phyloP scores from a whole-genome alignment of 2,888 invertebrate species.

The Apocheima hispidaria region DNA sequence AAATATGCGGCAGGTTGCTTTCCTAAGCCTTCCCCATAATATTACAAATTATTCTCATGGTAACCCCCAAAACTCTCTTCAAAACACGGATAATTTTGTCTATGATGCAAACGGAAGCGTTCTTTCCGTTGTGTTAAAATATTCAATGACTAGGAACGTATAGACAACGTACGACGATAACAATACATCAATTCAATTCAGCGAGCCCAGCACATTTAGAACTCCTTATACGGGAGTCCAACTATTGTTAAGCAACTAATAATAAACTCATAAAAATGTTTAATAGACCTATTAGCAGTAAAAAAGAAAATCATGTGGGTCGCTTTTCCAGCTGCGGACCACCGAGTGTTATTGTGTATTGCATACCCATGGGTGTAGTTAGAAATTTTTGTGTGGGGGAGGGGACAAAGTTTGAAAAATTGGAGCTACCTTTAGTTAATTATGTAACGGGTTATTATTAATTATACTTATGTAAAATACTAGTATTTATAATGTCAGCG shows the following conservation, averaged over 20 bases:
- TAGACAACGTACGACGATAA: conserved; percentile 13
- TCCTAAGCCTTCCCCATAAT: background rate
- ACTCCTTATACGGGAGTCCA: conserved; percentile 8
- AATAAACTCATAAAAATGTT: conserved; percentile 32
- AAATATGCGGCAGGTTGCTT: too few species aligned
- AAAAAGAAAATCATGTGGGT: conserved; percentile 24
- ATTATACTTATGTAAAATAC: too few species aligned
- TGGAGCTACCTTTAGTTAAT: too few species aligned
- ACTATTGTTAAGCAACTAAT: conserved; percentile 25
- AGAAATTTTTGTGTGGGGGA: too few species aligned
- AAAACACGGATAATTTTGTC: background rate
- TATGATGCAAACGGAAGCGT: conserved; percentile 14
- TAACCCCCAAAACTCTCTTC: background rate
- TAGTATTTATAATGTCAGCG: too few species aligned
- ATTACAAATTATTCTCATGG: background rate
- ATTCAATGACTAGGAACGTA: background rate
- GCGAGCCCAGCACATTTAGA: conserved; percentile 9
- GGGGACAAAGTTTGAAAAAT: too few species aligned
- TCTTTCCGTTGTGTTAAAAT: background rate
- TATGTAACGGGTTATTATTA: too few species aligned
- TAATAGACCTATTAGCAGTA: conserved; percentile 13
- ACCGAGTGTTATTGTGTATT: background rate
- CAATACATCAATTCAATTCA: conserved; percentile 30
- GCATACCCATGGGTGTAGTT: too few species aligned
- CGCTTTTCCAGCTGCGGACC: conserved; percentile 7